These are phyloP conservation scores for Halyomorpha halys DNA, from an alignment of 1,140 invertebrate genomes.

Conservation along the genomic window DNA sequence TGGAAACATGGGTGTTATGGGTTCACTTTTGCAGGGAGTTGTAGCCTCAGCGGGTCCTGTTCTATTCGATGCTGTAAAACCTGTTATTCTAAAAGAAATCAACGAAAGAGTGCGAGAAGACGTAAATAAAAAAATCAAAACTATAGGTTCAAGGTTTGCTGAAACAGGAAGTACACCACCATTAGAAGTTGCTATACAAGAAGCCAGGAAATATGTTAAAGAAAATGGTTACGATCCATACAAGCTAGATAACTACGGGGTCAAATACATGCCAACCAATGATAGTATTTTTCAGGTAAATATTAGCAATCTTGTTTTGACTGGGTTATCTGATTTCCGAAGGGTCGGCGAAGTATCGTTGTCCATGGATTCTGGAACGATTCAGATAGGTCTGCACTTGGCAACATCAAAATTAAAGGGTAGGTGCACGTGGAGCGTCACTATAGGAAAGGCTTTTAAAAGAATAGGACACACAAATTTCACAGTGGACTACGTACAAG, in stretches of 20 bases:
- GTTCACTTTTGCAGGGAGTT: slow-evolving; percentile 59
- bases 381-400: slow-evolving; percentile 54
- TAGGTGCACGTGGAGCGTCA: slow-evolving; percentile 51
- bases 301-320: slow-evolving; percentile 52
- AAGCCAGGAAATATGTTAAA: slow-evolving; percentile 57
- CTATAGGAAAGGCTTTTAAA: slow-evolving; percentile 36
- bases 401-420: slow-evolving; percentile 67
- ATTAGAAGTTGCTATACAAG: slow-evolving; percentile 57
- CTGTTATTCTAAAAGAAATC: slow-evolving; percentile 59
- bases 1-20: slow-evolving; percentile 64
- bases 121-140: slow-evolving; percentile 28
- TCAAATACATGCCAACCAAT: slow-evolving; percentile 24
- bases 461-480: slow-evolving; percentile 55
- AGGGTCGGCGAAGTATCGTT: slow-evolving; percentile 65
- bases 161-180: slow-evolving; percentile 56
- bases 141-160: slow-evolving; percentile 44
- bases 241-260: slow-evolving; percentile 44
- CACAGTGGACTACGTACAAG: slow-evolving; percentile 53
- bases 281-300: slow-evolving; percentile 28
- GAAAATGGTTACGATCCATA: slow-evolving; percentile 62
- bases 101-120: slow-evolving; percentile 29
- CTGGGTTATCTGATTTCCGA: slow-evolving; percentile 66
- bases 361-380: slow-evolving; percentile 46
- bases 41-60: slow-evolving; percentile 69
- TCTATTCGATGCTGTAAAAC: slow-evolving; percentile 75